Percentiles rank a stretch among this genome's conserved stretches.
These are phyloP conservation scores for Scomber japonicus DNA, from an alignment of 2,113 vertebrate species.

Conservation along the genomic window DNA sequence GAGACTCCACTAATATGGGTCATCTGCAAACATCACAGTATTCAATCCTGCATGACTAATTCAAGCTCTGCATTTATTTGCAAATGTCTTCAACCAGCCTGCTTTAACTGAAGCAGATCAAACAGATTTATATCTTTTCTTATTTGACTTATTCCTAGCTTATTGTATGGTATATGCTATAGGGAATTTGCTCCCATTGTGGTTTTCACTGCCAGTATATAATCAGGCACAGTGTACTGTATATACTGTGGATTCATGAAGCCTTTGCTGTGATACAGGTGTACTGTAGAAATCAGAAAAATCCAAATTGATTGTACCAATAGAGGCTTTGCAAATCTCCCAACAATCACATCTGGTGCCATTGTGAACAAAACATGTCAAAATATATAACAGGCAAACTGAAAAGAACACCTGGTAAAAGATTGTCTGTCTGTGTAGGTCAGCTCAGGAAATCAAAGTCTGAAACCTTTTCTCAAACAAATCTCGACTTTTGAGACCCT, in stretches of 20 bases:
- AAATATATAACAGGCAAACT: no score
- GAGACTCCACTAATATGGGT: constrained; percentile 15
- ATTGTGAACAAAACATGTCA: not conserved
- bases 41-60: constrained; percentile 27
- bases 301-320: not conserved
- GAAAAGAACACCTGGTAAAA: no score
- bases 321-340: not conserved
- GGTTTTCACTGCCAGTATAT: no score
- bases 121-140: constrained; percentile 4
- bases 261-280: not conserved
- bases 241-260: not conserved
- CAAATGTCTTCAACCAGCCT: constrained; percentile 13
- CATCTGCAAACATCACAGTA: constrained; percentile 3
- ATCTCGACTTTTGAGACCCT: no score
- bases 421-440: no score
- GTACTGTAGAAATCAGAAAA: not conserved
- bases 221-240: no score
- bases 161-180: no score
- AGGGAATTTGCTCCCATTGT: no score
- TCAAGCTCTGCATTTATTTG: constrained; percentile 40
- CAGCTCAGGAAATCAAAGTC: no score
- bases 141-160: not conserved
- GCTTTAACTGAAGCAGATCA: not conserved
- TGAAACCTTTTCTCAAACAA: no score
- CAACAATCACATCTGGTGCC: not conserved